Evolutionary conservation across 1,140 invertebrate genomes (phyloP).

Genomic region (Amyelois transitella): DNA sequence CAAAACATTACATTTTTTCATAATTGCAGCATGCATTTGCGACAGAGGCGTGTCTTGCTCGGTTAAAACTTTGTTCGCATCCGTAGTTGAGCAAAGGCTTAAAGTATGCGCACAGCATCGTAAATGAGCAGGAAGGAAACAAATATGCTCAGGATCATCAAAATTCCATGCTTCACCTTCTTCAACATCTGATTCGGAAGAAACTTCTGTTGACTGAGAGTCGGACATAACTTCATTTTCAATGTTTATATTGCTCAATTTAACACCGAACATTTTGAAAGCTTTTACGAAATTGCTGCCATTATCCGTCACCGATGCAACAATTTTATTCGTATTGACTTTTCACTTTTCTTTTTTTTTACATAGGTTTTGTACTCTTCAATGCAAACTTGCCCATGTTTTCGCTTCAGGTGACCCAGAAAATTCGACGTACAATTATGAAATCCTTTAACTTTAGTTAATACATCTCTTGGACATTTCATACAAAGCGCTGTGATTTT

Average conservation of each 20-base stretch:
- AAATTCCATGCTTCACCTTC: slow-evolving; percentile 2
- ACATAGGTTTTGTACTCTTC: slow-evolving; percentile 1
- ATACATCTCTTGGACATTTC: background rate
- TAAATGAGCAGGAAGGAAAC: slow-evolving; percentile 15
- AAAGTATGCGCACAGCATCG: slow-evolving; percentile 17
- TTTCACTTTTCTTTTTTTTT: slow-evolving; percentile 1
- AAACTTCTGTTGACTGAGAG: slow-evolving; percentile 10
- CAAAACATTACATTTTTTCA: slow-evolving; percentile 18
- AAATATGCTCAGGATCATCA: slow-evolving; percentile 9
- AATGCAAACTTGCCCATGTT: background rate
- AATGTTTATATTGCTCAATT: slow-evolving; percentile 14
- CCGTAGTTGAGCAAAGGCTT: slow-evolving; percentile 11
- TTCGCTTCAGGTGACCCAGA: background rate
- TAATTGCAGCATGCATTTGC: slow-evolving; percentile 13
- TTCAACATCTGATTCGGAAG: slow-evolving; percentile 15
- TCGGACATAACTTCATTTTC: slow-evolving; percentile 12
- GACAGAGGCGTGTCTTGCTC: slow-evolving; percentile 12
- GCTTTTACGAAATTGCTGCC: slow-evolving; percentile 22
- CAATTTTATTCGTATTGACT: slow-evolving; percentile 10
- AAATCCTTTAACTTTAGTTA: background rate
- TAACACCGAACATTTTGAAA: slow-evolving; percentile 18
- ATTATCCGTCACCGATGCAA: slow-evolving; percentile 16
- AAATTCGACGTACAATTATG: background rate
- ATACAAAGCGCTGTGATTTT: background rate
- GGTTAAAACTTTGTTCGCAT: slow-evolving; percentile 14